A percentile compares a stretch with the other conserved stretches of the same genome.
Evolutionary conservation across 2,797 vertebrate genomes (phyloP).

Genomic region (Crotalus adamanteus): DNA sequence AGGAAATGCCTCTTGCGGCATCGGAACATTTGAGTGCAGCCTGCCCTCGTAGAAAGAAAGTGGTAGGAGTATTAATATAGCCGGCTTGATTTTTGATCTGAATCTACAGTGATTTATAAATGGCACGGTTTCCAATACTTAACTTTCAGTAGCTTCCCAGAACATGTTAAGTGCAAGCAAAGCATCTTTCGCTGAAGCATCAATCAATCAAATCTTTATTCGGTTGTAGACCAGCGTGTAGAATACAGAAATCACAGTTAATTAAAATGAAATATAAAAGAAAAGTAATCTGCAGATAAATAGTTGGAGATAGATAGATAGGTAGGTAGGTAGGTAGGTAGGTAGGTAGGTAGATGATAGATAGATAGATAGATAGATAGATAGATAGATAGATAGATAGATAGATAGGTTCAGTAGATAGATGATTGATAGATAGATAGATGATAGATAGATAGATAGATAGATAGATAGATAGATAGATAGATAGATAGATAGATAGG

Average conservation of each 20-base stretch:
- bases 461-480: no score
- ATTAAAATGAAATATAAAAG: neutral
- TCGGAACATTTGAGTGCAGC: neutral
- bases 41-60: neutral
- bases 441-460: no score
- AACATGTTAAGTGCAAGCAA: neutral
- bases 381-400: neutral
- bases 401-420: no score
- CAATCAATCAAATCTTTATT: neutral
- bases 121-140: neutral
- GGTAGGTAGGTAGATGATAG: no score
- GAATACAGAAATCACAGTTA: neutral
- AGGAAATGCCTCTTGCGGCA: neutral
- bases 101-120: neutral
- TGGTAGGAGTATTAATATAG: neutral
- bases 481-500: no score
- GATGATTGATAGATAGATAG: no score
- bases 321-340: no score
- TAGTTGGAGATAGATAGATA: neutral
- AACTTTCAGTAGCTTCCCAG: neutral
- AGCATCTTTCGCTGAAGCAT: neutral
- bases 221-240: neutral
- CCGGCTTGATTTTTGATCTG: neutral
- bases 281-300: neutral
- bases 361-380: no score